Conservation (phyloP, 1,140 invertebrate species). For the Augochlora pura region DNA sequence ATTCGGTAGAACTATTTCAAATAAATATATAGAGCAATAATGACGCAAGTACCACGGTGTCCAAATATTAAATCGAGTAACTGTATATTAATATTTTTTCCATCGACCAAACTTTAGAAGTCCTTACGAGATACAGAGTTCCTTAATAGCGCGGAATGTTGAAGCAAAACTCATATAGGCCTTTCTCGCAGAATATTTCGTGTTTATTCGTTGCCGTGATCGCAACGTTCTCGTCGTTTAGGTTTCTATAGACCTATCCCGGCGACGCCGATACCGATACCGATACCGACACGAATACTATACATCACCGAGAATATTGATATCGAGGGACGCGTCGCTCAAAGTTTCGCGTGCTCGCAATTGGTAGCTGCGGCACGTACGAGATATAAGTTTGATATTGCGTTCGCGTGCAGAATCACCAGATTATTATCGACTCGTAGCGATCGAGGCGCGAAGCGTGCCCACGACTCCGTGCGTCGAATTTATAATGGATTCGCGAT, state of each 20-base stretch:
- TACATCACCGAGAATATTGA: neutral
- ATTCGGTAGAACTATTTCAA: too few species aligned
- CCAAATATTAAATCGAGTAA: too few species aligned
- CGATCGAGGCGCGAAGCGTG: conserved; percentile 34
- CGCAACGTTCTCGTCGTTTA: neutral
- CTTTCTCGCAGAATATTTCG: neutral
- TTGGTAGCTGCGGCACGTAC: conserved; percentile 24
- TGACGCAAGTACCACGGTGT: too few species aligned
- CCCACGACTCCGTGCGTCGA: conserved; percentile 21
- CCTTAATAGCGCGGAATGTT: neutral
- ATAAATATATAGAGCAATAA: too few species aligned
- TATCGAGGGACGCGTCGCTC: neutral
- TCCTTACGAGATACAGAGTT: too few species aligned
- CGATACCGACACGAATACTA: conserved; percentile 2
- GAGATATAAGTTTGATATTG: conserved; percentile 42
- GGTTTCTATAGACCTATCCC: conserved; percentile 19
- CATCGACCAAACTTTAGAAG: too few species aligned
- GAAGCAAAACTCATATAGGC: neutral
- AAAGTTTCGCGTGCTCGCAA: neutral
- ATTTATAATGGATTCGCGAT: conserved; percentile 29
- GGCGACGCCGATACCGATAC: neutral
- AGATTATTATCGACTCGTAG: conserved; percentile 39
- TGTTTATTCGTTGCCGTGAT: neutral
- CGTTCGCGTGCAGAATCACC: conserved; percentile 34
- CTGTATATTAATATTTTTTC: too few species aligned